Conservation (phyloP, 2,113 vertebrate genomes). For the Macaca mulatta region DNA sequence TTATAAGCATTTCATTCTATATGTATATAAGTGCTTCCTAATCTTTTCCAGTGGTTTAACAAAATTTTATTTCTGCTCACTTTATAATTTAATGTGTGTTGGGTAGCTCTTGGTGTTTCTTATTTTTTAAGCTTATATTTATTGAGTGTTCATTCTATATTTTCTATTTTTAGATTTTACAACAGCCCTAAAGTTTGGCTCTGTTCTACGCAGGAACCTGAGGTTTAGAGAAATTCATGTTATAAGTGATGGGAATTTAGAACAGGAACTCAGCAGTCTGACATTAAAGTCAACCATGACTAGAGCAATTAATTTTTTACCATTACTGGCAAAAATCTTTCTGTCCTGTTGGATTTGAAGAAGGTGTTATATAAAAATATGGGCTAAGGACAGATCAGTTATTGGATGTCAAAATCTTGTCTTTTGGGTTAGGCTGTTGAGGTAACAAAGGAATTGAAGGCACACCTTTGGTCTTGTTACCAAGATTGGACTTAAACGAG, state of each 20-base stretch:
- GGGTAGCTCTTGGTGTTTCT: not conserved
- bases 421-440: not conserved
- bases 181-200: not conserved
- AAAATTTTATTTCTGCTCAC: not conserved
- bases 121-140: not conserved
- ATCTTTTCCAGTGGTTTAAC: not conserved
- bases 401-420: not conserved
- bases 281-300: not conserved
- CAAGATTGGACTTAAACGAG: not conserved
- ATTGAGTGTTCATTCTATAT: not conserved
- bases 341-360: not conserved
- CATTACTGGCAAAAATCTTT: not conserved
- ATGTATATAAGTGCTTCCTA: not conserved
- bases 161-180: constrained; percentile 32
- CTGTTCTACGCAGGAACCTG: not conserved
- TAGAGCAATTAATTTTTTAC: not conserved
- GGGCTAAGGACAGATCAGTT: not conserved
- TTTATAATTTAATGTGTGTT: not conserved
- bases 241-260: not conserved
- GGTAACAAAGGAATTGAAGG: not conserved
- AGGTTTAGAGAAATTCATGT: not conserved
- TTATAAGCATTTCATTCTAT: constrained; percentile 8
- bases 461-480: not conserved
- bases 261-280: not conserved
- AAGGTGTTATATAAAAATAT: not conserved